Percentiles rank a stretch among this genome's conserved stretches.
Conservation (phyloP, 1,140 invertebrate genomes). For the Eupristina koningsbergeri region DNA sequence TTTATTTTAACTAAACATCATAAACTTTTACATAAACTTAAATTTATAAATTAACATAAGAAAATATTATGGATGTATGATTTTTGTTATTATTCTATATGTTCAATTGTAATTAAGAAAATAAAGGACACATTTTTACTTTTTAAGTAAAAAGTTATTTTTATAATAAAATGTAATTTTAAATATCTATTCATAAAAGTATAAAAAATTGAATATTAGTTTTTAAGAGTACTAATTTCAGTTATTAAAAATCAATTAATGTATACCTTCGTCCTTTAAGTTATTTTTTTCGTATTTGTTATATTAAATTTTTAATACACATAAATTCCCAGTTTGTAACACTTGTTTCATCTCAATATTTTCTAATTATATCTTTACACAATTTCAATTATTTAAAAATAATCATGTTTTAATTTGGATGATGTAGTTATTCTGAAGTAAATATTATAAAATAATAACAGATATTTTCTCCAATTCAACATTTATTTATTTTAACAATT, state of each 20-base stretch:
- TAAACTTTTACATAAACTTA: slow-evolving; percentile 52
- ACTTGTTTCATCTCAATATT: background rate
- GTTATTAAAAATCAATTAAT: background rate
- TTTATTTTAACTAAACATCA: slow-evolving; percentile 48
- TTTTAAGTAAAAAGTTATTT: no score
- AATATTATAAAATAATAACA: background rate
- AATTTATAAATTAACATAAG: slow-evolving; percentile 38
- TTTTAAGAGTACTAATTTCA: background rate
- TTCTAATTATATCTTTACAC: background rate
- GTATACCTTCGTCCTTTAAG: background rate
- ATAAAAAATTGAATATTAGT: no score
- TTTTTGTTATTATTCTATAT: no score
- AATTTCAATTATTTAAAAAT: background rate
- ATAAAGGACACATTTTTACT: no score
- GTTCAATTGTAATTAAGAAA: no score
- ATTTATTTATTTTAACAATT: slow-evolving; percentile 8
- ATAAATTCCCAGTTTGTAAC: background rate
- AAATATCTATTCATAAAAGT: no score
- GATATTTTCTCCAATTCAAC: background rate
- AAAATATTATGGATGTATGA: background rate
- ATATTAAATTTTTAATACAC: background rate
- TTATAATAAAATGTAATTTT: no score
- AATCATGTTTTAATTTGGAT: background rate
- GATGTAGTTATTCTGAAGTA: background rate
- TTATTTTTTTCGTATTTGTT: background rate